Evolutionary conservation across 2,888 invertebrate genomes (phyloP).

Genomic region (Fragum fragum): DNA sequence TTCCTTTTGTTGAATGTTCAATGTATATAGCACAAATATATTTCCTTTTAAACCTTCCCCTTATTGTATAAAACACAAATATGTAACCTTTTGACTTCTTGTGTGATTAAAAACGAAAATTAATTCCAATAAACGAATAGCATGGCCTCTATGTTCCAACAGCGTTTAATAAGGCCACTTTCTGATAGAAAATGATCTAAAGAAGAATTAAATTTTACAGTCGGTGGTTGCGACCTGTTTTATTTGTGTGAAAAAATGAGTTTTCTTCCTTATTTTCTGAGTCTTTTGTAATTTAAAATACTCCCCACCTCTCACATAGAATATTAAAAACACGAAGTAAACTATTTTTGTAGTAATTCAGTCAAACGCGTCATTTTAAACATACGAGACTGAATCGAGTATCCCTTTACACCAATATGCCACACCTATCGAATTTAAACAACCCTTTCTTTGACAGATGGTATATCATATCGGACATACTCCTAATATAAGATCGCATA

Average conservation of each 20-base stretch:
- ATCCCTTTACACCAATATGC: constrained; percentile 2
- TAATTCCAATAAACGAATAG: neutral
- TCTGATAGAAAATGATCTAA: neutral
- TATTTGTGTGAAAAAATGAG: neutral
- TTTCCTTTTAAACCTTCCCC: too few relatives aligned
- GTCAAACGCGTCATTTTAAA: constrained; percentile 11
- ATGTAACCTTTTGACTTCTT: neutral
- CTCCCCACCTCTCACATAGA: constrained; percentile 3
- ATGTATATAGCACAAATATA: neutral
- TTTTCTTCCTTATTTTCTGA: neutral
- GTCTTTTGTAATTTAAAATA: constrained; percentile 6
- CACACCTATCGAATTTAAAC: constrained; percentile 10
- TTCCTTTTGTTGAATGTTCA: neutral
- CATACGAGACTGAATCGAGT: neutral
- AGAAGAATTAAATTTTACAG: neutral
- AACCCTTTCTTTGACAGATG: neutral
- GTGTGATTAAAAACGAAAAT: neutral
- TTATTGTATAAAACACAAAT: neutral
- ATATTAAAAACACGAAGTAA: constrained; percentile 9
- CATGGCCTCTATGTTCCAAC: neutral
- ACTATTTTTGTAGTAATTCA: constrained; percentile 7
- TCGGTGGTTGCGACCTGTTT: neutral
- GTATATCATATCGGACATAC: too few relatives aligned
- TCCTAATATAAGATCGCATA: too few relatives aligned
- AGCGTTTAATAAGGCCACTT: neutral